Evolutionary conservation across 2,888 invertebrate species (phyloP), one percentile per base, ranked within the genome.

Genomic region (Andrena haemorrhoa): DNA sequence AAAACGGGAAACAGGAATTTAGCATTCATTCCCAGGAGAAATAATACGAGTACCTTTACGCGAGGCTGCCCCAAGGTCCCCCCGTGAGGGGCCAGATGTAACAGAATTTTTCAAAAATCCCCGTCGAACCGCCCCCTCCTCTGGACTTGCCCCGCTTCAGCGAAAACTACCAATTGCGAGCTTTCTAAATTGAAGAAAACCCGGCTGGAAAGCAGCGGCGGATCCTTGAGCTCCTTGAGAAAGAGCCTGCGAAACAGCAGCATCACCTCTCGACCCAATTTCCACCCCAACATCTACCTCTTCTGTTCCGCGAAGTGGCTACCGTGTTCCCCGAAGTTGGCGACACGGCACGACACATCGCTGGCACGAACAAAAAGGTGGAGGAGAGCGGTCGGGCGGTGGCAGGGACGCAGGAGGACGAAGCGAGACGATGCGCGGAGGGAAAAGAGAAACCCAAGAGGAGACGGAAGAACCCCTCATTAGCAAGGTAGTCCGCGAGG

Each of bases 401-500:
- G 23, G 56, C 6, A 8, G 47, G 35, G n/a, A 20, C 35, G 47
- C 5, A 3, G 64, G 20, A 60, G 49, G 20, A 7, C 23, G 41
- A 29, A 56, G 56, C 56, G 60, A 47, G 75, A 33, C n/a, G 56
- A 20, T 12, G 5, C 10, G 16, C 10, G 1, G 49, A 12, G 58
- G 31, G 56, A 65, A 68, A 47, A 49, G 56, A 51, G 49, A 71
- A 29, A 64, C 58, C 20, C n/a, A 58, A 56, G 60, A 64, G 51
- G 64, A 69, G 79, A 68, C 51, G 75, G 82, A 76, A 75, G 84
- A 84, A 82, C 82, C 84, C 82, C 89, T 90, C 86, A 88, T 91
- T 90, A 90, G 87, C 88, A 82, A 88, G 87, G 86, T 86, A 86
- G 85, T 88, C 86, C 83, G 75, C 66, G 82, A 82, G 82, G 82